Evolutionary conservation across 2,888 invertebrate species (phyloP).

Genomic region (Branchellion lobata): DNA sequence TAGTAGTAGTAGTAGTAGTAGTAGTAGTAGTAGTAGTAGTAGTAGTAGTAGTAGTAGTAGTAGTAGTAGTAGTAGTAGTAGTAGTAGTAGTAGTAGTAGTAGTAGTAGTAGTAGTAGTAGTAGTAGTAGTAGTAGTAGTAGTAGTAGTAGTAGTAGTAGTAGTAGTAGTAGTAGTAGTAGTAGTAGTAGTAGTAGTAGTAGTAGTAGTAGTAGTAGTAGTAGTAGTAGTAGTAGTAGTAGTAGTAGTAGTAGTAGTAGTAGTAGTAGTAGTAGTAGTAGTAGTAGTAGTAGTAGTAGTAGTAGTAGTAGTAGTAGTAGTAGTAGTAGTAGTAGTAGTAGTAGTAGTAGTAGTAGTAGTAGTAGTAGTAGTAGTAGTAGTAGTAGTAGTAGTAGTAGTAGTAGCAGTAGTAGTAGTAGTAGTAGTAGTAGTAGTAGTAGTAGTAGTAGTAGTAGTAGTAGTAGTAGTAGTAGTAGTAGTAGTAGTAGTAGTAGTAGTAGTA

Average conservation of each 20-base stretch:
- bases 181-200: conserved; percentile 1
- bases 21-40: too few relatives aligned
- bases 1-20: too few relatives aligned
- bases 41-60: too few relatives aligned
- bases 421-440: not conserved
- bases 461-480: conserved; percentile 17
- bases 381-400: conserved; percentile 16
- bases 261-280: too few relatives aligned
- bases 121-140: not conserved
- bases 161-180: not conserved
- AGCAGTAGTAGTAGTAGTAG: not conserved
- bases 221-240: too few relatives aligned
- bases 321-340: not conserved
- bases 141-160: not conserved
- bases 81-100: too few relatives aligned
- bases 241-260: too few relatives aligned
- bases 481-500: conserved; percentile 40
- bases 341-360: not conserved
- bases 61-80: too few relatives aligned
- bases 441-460: not conserved
- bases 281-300: too few relatives aligned
- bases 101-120: too few relatives aligned
- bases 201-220: conserved; percentile 8
- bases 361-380: conserved; percentile 1
- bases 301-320: not conserved